Evolutionary conservation across 2,888 invertebrate genomes (phyloP).

Genomic region (Coremacera marginata): DNA sequence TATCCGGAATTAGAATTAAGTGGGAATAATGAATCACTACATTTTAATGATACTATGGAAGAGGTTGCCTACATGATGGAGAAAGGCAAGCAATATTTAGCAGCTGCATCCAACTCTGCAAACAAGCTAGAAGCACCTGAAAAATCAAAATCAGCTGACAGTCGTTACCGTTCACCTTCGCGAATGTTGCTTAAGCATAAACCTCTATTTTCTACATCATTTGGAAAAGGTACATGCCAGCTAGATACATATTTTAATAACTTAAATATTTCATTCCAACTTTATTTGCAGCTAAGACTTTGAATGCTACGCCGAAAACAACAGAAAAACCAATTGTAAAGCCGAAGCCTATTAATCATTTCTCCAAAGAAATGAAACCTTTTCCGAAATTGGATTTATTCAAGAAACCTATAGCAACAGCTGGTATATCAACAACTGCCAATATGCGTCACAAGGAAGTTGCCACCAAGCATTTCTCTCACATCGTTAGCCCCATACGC

Average conservation of each 20-base stretch:
- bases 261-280: neutral
- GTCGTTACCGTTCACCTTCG: slow-evolving; percentile 45
- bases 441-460: slow-evolving; percentile 46
- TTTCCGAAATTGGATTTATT: slow-evolving; percentile 55
- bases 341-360: slow-evolving; percentile 35
- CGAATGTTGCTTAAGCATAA: slow-evolving; percentile 40
- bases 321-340: slow-evolving; percentile 38
- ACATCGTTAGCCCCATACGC: slow-evolving; percentile 69
- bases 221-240: slow-evolving; percentile 6
- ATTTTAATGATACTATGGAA: slow-evolving; percentile 69
- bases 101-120: slow-evolving; percentile 42
- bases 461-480: slow-evolving; percentile 55
- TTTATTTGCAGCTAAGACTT: slow-evolving; percentile 2
- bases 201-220: neutral
- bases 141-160: neutral
- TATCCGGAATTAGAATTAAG: slow-evolving; percentile 11
- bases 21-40: slow-evolving; percentile 45
- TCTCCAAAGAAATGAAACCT: slow-evolving; percentile 49
- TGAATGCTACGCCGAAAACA: slow-evolving; percentile 44
- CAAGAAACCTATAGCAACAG: slow-evolving; percentile 48
- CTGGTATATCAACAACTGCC: slow-evolving; percentile 41
- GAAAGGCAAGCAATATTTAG: slow-evolving; percentile 64
- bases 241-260: neutral
- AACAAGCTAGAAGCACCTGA: neutral
- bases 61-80: slow-evolving; percentile 69